phyloP scores from a whole-genome alignment of 37 sponge, comb jelly and placozoan genomes.

The Dysidea cf. avara region DNA sequence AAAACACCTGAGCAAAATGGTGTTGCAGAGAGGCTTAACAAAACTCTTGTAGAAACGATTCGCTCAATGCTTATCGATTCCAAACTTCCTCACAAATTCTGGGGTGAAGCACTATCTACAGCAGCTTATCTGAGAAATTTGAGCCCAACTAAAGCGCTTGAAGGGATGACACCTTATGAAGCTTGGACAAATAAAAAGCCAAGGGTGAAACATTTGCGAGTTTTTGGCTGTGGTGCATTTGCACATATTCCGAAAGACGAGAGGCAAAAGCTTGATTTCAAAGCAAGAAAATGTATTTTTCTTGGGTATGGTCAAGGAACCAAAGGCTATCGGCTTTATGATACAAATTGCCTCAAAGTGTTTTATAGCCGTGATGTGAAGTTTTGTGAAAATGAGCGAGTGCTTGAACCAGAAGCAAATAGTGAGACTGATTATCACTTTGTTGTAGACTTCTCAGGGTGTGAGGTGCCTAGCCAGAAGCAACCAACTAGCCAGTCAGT shows the following conservation, averaged over 20 bases:
- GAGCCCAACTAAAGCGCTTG: constrained; percentile 33
- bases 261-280: constrained; percentile 7
- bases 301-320: constrained; percentile 11
- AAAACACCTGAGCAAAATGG: constrained; percentile 79
- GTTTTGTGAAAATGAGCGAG: neutral
- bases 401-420: neutral
- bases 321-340: constrained; percentile 19
- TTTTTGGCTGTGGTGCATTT: constrained; percentile 7
- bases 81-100: constrained; percentile 58
- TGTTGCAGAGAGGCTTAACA: constrained; percentile 58
- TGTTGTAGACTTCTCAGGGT: no score
- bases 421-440: no score
- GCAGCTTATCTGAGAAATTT: constrained; percentile 58
- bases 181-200: constrained; percentile 22
- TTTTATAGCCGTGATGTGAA: constrained; percentile 9
- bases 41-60: constrained; percentile 63
- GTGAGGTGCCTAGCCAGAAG: no score
- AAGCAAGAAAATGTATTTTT: constrained; percentile 6
- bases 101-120: constrained; percentile 76
- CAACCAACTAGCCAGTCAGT: no score
- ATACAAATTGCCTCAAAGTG: neutral
- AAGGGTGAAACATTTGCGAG: constrained; percentile 2
- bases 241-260: constrained; percentile 14
- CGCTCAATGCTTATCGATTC: constrained; percentile 65
- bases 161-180: constrained; percentile 20